phyloP scores from a whole-genome alignment of 2,113 vertebrate species.

The Tor tambroides region DNA sequence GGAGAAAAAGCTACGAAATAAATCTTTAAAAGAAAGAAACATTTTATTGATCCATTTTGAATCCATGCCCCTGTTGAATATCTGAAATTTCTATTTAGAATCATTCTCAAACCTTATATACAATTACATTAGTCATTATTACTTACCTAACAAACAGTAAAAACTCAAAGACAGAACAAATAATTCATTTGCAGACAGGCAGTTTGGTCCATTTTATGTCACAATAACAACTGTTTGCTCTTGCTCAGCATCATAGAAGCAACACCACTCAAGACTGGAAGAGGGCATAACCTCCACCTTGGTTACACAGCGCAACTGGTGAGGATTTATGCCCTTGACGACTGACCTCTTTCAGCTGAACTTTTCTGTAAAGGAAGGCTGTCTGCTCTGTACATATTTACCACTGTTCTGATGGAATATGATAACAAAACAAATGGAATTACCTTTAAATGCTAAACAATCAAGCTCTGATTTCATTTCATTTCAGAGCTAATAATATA shows the following conservation, averaged over 20 bases:
- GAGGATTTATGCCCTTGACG: neutral
- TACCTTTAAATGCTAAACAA: neutral
- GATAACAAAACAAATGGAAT: conserved; percentile 40
- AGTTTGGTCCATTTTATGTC: neutral
- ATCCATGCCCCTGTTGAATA: conserved; percentile 54
- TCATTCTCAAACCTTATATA: conserved; percentile 61
- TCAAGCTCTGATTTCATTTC: neutral
- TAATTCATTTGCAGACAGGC: conserved; percentile 60
- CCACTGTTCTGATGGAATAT: too few species aligned
- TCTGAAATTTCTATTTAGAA: conserved; percentile 58
- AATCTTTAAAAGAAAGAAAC: conserved; percentile 60
- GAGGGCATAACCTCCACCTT: neutral
- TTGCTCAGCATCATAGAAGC: conserved; percentile 10
- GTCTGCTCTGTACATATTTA: too few species aligned
- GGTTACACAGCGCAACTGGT: neutral
- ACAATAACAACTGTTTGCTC: neutral
- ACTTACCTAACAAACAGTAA: conserved; percentile 60
- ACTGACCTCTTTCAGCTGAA: neutral
- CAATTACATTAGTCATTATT: conserved; percentile 53
- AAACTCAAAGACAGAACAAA: conserved; percentile 57
- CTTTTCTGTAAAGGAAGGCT: too few species aligned
- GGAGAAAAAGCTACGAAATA: neutral
- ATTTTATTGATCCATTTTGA: conserved; percentile 68
- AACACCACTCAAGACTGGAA: neutral
- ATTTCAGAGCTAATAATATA: conserved; percentile 8